Percentiles rank a stretch among this genome's conserved stretches.
Evolutionary conservation across 2,797 vertebrate genomes (phyloP).

Genomic region (Nyctalus aviator): DNA sequence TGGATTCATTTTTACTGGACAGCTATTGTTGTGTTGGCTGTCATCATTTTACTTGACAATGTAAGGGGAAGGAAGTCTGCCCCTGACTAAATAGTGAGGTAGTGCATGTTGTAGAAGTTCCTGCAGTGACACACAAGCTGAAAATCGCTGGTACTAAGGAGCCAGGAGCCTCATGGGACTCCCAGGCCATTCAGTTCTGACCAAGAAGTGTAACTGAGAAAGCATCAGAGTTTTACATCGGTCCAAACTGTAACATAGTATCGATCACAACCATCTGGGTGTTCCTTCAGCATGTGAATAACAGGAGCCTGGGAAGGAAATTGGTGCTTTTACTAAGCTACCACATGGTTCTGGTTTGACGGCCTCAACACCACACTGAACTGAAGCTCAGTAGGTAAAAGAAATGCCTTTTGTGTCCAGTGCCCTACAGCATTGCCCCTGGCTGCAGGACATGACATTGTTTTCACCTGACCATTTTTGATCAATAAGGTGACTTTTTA

Average conservation of each 20-base stretch:
- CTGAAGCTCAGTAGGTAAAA: neutral
- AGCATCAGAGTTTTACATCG: neutral
- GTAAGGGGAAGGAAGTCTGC: neutral
- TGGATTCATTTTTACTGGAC: neutral
- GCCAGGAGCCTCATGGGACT: neutral
- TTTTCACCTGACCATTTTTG: constrained; percentile 15
- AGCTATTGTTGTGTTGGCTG: neutral
- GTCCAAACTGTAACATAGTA: neutral
- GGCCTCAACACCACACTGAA: neutral
- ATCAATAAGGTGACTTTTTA: constrained; percentile 29
- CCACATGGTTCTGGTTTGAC: neutral
- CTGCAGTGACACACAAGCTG: neutral
- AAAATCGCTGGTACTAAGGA: neutral
- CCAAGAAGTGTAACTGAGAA: neutral
- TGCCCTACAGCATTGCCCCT: neutral
- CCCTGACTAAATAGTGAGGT: neutral
- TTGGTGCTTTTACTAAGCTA: neutral
- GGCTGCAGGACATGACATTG: neutral
- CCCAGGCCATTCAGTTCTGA: neutral
- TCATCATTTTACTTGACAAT: neutral
- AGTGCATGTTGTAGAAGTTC: neutral
- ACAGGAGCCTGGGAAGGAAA: neutral
- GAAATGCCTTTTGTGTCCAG: neutral
- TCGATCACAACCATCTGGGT: neutral
- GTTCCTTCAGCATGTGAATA: neutral